These are phyloP conservation scores for Rosalia funebris DNA, from an alignment of 2,888 invertebrate species.

Conservation along the genomic window DNA sequence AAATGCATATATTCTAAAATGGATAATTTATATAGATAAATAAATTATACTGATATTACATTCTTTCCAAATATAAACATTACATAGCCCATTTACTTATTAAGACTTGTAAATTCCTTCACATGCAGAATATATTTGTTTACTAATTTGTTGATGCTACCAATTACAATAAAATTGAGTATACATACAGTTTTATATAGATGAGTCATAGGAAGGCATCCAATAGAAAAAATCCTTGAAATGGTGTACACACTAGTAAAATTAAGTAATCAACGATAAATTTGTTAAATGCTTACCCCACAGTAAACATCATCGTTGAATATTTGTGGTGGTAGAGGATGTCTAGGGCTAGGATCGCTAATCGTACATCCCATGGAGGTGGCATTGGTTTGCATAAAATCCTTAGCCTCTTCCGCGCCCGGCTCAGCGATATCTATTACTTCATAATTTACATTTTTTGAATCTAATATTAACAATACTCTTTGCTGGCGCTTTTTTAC, in stretches of 20 bases:
- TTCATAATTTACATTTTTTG: conserved; percentile 89
- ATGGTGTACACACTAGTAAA: neutral
- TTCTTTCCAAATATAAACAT: no score
- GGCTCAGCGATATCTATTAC: conserved; percentile 95
- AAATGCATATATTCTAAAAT: no score
- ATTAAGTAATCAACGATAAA: conserved; percentile 3
- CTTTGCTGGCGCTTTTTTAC: conserved; percentile 96
- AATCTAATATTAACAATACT: conserved; percentile 92
- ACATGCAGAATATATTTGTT: no score
- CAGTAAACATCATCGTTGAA: conserved; percentile 93
- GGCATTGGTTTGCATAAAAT: conserved; percentile 91
- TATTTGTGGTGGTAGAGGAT: conserved; percentile 91
- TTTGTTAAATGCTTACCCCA: conserved; percentile 77
- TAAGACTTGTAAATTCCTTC: no score
- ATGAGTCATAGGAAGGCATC: conserved; percentile 1
- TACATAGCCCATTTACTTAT: no score
- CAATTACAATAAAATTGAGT: no score
- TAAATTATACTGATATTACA: no score
- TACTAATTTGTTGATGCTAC: no score
- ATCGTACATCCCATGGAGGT: conserved; percentile 79
- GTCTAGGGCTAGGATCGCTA: conserved; percentile 77
- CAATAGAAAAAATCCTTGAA: neutral
- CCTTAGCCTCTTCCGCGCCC: conserved; percentile 86
- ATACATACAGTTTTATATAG: no score
- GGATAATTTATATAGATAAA: no score